phyloP scores from a whole-genome alignment of 2,888 invertebrate genomes.

The Sarcophaga variegata region DNA sequence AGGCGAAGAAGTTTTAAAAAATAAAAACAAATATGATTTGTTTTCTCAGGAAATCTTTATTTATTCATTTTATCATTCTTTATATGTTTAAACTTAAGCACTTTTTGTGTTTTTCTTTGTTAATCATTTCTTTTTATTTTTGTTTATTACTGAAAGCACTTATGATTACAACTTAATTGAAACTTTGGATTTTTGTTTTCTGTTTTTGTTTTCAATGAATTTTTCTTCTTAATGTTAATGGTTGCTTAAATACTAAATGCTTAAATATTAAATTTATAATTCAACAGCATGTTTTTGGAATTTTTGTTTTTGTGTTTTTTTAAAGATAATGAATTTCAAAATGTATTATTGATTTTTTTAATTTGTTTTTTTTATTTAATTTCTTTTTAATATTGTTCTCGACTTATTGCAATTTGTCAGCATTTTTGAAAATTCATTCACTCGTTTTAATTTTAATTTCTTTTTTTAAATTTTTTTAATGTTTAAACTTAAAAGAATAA shows the following conservation, averaged over 20 bases:
- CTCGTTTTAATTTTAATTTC: constrained; percentile 1
- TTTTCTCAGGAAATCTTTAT: constrained; percentile 56
- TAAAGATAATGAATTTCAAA: constrained; percentile 35
- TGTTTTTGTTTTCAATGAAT: neutral
- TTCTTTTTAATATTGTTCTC: constrained; percentile 59
- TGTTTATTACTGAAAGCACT: constrained; percentile 64
- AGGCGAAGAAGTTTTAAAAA: neutral
- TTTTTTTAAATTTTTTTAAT: neutral
- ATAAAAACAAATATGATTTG: neutral
- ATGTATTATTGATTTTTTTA: constrained; percentile 37
- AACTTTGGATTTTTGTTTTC: constrained; percentile 45
- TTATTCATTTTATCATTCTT: constrained; percentile 42
- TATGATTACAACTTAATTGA: constrained; percentile 68
- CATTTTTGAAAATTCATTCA: constrained; percentile 43
- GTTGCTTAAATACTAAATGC: constrained; percentile 41
- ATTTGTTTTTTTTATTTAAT: constrained; percentile 55
- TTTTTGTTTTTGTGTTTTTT: neutral
- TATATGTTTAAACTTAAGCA: constrained; percentile 58
- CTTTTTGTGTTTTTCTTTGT: constrained; percentile 54
- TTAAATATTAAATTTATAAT: constrained; percentile 44
- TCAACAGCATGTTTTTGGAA: constrained; percentile 53
- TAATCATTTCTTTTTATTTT: constrained; percentile 7
- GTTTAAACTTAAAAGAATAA: neutral
- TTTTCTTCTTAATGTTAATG: constrained; percentile 4
- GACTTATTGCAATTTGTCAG: constrained; percentile 63